phyloP scores from a whole-genome alignment of 2,888 invertebrate species.

The Pegoplata infirma region DNA sequence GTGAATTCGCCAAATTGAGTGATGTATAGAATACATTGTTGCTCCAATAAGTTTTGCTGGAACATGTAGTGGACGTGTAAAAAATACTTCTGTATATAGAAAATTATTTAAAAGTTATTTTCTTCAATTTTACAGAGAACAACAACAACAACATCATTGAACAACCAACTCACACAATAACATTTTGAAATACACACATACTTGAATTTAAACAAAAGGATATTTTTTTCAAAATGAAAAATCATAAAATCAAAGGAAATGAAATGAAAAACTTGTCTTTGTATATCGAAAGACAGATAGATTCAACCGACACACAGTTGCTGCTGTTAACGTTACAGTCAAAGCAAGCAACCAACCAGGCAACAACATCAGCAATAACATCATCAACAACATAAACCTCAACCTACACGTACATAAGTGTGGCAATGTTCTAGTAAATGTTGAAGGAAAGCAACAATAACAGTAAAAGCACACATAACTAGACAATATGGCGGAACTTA shows the following conservation, averaged over 20 bases:
- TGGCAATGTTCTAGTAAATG: slow-evolving; percentile 14
- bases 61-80: neutral
- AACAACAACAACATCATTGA: slow-evolving; percentile 9
- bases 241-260: slow-evolving; percentile 54
- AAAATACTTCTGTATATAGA: slow-evolving; percentile 12
- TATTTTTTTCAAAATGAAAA: slow-evolving; percentile 41
- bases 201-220: slow-evolving; percentile 45
- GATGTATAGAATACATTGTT: too few species aligned
- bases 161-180: slow-evolving; percentile 10
- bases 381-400: slow-evolving; percentile 19
- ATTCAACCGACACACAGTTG: slow-evolving; percentile 6
- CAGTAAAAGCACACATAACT: neutral
- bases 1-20: too few species aligned
- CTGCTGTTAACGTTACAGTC: neutral
- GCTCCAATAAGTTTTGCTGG: too few species aligned
- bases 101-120: slow-evolving; percentile 27
- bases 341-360: slow-evolving; percentile 2
- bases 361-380: slow-evolving; percentile 23
- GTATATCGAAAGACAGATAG: slow-evolving; percentile 25
- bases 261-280: slow-evolving; percentile 47
- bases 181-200: slow-evolving; percentile 38
- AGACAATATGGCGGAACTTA: too few species aligned
- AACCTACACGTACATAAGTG: slow-evolving; percentile 15
- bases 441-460: neutral
- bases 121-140: slow-evolving; percentile 28